phyloP scores from a whole-genome alignment of 2,888 invertebrate genomes.

The Drosophila mulleri region DNA sequence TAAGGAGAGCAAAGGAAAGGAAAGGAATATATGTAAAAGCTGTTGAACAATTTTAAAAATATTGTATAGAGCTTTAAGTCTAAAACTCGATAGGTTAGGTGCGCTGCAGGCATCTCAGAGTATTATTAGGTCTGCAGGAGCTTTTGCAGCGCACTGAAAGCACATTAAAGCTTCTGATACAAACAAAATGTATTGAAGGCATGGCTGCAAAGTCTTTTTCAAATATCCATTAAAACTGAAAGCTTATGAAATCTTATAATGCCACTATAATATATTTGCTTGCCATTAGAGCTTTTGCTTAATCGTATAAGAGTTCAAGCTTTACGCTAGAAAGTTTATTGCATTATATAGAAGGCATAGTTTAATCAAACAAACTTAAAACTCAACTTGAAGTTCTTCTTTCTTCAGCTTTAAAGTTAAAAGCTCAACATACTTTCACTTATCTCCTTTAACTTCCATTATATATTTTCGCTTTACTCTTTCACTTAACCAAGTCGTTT shows the following conservation, averaged over 20 bases:
- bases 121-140: too few species aligned
- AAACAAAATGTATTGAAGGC: background rate
- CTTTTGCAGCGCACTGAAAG: background rate
- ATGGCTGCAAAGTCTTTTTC: too few species aligned
- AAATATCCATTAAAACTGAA: too few species aligned
- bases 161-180: background rate
- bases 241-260: too few species aligned
- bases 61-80: background rate
- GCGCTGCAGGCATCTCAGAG: too few species aligned
- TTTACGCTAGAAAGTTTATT: background rate
- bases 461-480: background rate
- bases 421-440: background rate
- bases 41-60: background rate
- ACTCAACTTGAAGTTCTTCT: background rate
- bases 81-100: background rate
- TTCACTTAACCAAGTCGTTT: background rate
- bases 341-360: too few species aligned
- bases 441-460: background rate
- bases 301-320: background rate
- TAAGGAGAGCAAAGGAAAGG: background rate
- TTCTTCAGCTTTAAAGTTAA: background rate
- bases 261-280: too few species aligned
- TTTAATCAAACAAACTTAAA: too few species aligned
- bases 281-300: too few species aligned
- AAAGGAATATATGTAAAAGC: background rate